A percentile compares a stretch with the other conserved stretches of the same genome.
These are phyloP conservation scores for Ectemnius cavifrons DNA, from an alignment of 2,888 invertebrate species.

Conservation along the genomic window DNA sequence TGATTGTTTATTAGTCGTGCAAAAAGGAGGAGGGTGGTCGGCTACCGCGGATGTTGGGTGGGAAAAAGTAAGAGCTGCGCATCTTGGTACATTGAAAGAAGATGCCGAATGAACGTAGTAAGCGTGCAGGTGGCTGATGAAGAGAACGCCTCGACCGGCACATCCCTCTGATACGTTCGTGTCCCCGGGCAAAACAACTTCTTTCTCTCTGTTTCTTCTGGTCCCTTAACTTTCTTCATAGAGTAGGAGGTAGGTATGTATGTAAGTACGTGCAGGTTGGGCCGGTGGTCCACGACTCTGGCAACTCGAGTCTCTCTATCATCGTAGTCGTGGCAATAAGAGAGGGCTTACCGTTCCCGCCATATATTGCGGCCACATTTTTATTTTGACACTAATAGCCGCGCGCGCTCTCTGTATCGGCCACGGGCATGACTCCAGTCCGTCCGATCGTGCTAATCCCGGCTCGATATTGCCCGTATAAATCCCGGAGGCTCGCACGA, in stretches of 20 bases:
- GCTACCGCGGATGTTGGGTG: neutral
- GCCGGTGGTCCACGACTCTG: slow-evolving; percentile 1
- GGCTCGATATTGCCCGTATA: slow-evolving; percentile 75
- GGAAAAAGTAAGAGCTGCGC: neutral
- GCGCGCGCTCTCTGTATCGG: slow-evolving; percentile 69
- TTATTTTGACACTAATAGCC: slow-evolving; percentile 78
- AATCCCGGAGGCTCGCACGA: slow-evolving; percentile 58
- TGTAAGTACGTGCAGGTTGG: neutral
- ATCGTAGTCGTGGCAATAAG: slow-evolving; percentile 69
- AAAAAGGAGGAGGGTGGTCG: slow-evolving; percentile 5
- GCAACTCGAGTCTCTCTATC: slow-evolving; percentile 61
- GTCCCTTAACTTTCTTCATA: neutral
- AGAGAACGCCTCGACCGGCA: slow-evolving; percentile 26
- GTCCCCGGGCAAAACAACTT: slow-evolving; percentile 14
- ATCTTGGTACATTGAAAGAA: slow-evolving; percentile 11
- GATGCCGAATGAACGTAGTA: slow-evolving; percentile 13
- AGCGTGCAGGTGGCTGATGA: slow-evolving; percentile 34
- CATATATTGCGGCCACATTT: slow-evolving; percentile 77
- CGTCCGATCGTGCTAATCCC: slow-evolving; percentile 76
- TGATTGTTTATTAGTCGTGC: slow-evolving; percentile 39
- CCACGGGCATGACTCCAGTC: slow-evolving; percentile 73
- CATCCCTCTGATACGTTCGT: slow-evolving; percentile 18
- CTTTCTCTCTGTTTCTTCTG: slow-evolving; percentile 16
- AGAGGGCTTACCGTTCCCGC: slow-evolving; percentile 72
- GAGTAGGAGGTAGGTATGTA: no score